Evolutionary conservation across 2,797 vertebrate species (phyloP).

Genomic region (Intellagama lesueurii): DNA sequence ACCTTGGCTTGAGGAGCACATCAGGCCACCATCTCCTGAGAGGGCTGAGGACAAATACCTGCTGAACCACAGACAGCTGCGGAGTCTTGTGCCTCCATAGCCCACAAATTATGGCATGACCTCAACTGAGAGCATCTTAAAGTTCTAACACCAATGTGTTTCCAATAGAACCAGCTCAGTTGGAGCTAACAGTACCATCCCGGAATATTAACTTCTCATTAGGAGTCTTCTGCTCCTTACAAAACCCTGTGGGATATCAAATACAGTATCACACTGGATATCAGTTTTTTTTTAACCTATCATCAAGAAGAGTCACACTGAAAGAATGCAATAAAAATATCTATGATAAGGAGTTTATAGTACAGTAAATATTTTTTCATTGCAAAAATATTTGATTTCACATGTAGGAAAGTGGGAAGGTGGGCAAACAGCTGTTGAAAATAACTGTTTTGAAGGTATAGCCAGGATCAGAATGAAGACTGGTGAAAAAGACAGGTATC

Average conservation of each 20-base stretch:
- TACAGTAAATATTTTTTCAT: not conserved
- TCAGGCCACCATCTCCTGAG: not conserved
- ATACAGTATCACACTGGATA: not conserved
- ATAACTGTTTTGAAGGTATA: not conserved
- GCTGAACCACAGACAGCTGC: not conserved
- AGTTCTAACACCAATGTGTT: not conserved
- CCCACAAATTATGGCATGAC: not conserved
- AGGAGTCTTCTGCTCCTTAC: not conserved
- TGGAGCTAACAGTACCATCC: not conserved
- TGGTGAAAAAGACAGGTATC: slow-evolving; percentile 38
- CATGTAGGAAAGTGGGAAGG: not conserved
- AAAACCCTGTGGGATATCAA: not conserved
- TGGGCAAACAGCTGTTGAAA: not conserved
- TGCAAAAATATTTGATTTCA: slow-evolving; percentile 1
- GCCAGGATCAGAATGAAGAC: not conserved
- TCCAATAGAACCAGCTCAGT: not conserved
- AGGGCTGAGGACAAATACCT: not conserved
- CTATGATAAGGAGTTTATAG: not conserved
- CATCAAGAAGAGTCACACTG: slow-evolving; percentile 24
- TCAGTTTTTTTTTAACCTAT: not conserved
- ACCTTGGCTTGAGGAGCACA: not conserved
- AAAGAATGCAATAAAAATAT: not conserved
- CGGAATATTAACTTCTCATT: slow-evolving; percentile 2
- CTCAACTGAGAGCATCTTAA: not conserved
- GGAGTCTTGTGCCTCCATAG: not conserved